Evolutionary conservation across 1,140 invertebrate species (phyloP), one percentile per base, ranked within the genome.

Genomic region (Cepaea nemoralis): DNA sequence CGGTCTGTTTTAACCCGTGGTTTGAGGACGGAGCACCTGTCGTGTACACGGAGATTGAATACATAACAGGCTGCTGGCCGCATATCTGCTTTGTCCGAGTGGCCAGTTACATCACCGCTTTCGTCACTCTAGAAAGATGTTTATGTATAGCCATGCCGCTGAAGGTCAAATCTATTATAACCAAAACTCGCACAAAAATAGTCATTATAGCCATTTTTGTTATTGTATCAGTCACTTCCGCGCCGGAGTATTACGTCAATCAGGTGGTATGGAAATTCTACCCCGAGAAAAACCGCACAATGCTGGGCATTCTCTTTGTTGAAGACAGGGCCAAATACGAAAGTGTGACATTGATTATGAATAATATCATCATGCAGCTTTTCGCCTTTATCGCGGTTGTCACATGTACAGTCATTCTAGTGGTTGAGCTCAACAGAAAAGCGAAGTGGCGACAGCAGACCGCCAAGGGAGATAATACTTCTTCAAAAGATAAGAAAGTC

Each of bases 361-460:
- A 76, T 48, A 76, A 76, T 31, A 40, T 73, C 6, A 14, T 73
- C 35, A 40, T 76, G 74, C 50, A 76, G 42, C 31, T 35, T n/a
- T 2, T 59, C 14, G 45, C 45, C 35, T 50, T 76, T 31, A 16
- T 55, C n/a, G 12, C 31, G 27, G 42, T 59, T n/a, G 2, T 50
- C 24, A 24, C 35, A 24, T 76, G 42, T 19, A 76, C 74, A 3
- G 55, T 76, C 45, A 59, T 59, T 14, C 50, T 76, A 3, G 74
- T 55, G 1, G 74, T 76, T 19, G n/a, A 76, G 16, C 33, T 76
- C 8, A 50, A 55, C n/a, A 12, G 45, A n/a, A 55, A 50, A 55
- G n/a, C 74, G 35, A 76, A 76, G 35, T 76, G 74, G 74, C 74
- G 74, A 14, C n/a, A 31, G n/a, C n/a, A 31, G 8, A 33, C 45